Conservation (phyloP, 2,797 vertebrate genomes). For the Crocodylus rhombifer region DNA sequence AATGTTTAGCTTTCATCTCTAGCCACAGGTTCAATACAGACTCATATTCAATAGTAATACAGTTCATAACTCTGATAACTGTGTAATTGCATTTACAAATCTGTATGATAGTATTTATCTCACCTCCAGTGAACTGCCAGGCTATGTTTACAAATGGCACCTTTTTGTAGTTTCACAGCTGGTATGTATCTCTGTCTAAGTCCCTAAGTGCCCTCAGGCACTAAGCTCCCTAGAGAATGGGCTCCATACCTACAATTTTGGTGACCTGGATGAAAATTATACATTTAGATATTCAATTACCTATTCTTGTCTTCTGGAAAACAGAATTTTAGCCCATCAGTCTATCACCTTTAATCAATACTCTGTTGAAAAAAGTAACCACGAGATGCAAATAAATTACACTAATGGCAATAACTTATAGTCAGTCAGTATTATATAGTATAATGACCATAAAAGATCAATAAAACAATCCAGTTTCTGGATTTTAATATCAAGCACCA, state of each 20-base stretch:
- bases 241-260: too few species aligned
- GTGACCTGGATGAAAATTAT: too few species aligned
- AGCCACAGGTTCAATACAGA: conserved; percentile 1
- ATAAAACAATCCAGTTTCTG: conserved; percentile 26
- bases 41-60: not conserved
- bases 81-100: not conserved
- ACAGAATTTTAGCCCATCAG: not conserved
- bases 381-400: conserved; percentile 24
- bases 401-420: conserved; percentile 23
- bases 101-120: fast-evolving
- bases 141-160: not conserved
- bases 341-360: conserved; percentile 29
- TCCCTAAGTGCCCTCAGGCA: not conserved
- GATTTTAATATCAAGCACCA: not conserved
- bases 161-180: not conserved
- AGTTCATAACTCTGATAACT: not conserved
- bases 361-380: conserved; percentile 1
- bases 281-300: not conserved
- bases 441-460: conserved; percentile 26
- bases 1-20: fast-evolving
- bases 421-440: not conserved
- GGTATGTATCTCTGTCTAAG: not conserved
- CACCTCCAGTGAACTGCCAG: not conserved
- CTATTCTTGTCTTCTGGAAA: not conserved
- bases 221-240: not conserved